Evolutionary conservation across 2,888 invertebrate species (phyloP).

Genomic region (Tanypteryx hageni): DNA sequence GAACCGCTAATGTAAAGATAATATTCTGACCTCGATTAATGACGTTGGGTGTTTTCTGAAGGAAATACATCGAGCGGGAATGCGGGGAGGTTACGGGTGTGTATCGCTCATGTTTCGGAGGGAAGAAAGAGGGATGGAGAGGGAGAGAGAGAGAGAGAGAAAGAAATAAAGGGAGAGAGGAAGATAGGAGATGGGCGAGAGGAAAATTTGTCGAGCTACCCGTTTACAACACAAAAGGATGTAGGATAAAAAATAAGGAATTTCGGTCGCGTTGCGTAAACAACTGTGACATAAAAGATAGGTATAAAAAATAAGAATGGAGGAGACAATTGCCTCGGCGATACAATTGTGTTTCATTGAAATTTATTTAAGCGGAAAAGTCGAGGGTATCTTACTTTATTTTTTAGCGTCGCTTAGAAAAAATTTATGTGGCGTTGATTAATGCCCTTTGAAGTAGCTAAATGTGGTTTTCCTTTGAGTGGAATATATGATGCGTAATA

Average conservation of each 20-base stretch:
- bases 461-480: too few relatives aligned
- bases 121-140: background rate
- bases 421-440: background rate
- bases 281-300: conserved; percentile 27
- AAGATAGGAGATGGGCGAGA: background rate
- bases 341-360: background rate
- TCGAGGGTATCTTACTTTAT: background rate
- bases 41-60: background rate
- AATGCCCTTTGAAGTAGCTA: background rate
- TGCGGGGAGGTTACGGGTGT: background rate
- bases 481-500: too few relatives aligned
- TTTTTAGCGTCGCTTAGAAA: background rate
- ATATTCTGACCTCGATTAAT: conserved; percentile 36
- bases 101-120: background rate
- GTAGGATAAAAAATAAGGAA: background rate
- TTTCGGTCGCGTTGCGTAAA: background rate
- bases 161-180: background rate
- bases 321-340: conserved; percentile 7
- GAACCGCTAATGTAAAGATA: conserved; percentile 25
- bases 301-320: background rate
- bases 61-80: background rate
- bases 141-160: background rate
- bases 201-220: background rate
- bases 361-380: conserved; percentile 18
- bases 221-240: background rate